A percentile compares a stretch with the other conserved stretches of the same genome.
Conservation (phyloP, 2,113 vertebrate genomes). For the Labrus mixtus region DNA sequence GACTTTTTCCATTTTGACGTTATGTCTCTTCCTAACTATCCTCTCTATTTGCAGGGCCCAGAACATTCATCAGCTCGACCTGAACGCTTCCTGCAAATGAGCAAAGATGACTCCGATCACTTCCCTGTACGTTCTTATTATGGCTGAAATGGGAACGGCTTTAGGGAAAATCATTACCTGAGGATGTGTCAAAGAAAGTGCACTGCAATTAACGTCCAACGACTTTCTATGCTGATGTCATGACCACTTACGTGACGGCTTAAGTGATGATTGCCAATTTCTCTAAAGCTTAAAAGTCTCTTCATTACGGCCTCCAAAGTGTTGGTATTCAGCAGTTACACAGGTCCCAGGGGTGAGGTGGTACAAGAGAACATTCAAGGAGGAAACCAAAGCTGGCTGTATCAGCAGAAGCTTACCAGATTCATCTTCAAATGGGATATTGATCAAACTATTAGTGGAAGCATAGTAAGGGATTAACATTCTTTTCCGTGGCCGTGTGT, state of each 20-base stretch:
- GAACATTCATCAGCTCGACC: constrained; percentile 94
- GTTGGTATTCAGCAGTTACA: constrained; percentile 48
- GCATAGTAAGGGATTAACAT: constrained; percentile 46
- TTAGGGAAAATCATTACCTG: neutral
- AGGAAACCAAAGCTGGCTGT: constrained; percentile 34
- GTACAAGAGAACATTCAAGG: constrained; percentile 8
- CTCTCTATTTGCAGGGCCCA: constrained; percentile 82
- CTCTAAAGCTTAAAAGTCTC: constrained; percentile 50
- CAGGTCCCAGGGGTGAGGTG: constrained; percentile 37
- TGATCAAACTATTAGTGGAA: constrained; percentile 71
- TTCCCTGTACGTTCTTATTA: constrained; percentile 86
- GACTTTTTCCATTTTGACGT: constrained; percentile 6
- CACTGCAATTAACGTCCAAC: constrained; percentile 5
- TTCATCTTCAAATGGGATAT: constrained; percentile 71
- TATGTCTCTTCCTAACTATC: constrained; percentile 2
- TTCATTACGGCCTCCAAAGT: constrained; percentile 50
- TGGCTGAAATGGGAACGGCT: neutral
- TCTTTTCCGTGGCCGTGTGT: neutral
- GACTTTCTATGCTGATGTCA: constrained; percentile 13
- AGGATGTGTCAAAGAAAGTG: constrained; percentile 11
- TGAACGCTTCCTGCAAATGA: constrained; percentile 94
- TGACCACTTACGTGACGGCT: constrained; percentile 33
- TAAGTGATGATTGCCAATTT: constrained; percentile 60
- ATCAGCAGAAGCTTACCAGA: constrained; percentile 60
- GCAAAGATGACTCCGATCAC: constrained; percentile 91